Evolutionary conservation across 2,113 vertebrate species (phyloP), one percentile per base, ranked within the genome.

Genomic region (Nibea albiflora): DNA sequence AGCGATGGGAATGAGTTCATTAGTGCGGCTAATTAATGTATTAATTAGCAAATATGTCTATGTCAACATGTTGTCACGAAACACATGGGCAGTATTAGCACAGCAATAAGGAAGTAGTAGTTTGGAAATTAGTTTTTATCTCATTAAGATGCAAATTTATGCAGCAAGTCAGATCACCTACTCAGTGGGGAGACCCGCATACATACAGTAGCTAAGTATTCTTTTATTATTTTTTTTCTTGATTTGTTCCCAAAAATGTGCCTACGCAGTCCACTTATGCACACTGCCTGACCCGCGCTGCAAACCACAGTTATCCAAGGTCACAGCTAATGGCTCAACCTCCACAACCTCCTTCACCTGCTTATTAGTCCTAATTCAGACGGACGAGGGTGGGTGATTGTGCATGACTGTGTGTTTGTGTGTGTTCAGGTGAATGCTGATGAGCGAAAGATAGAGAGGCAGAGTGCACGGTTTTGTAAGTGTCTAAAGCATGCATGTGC

Each of bases 311-410:
- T 81, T 65, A 84, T 73, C 85, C 92, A 93, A 93, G 91, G 92
- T 90, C 90, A 83, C 73, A 5, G 78, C 79, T 85, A 93, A 91
- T 86, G 81, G 79, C 73, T 88, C 56, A 65, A 63, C 76, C 82
- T 87, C 85, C 73, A 78, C 89, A 82, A 87, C n/a, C n/a, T n/a
- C n/a, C n/a, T 87, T 84, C 90, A 90, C 81, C 86, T 85, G 88
- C 89, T 93, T 86, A 93, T 92, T 92, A 90, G 89, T 66, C 56
- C 77, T 91, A 85, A 91, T 90, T 90, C 87, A 86, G 81, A 90
- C 57, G 52, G 85, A 90, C 77, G 67, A 87, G 73, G 74, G 73
- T 8, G 80, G 53, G 76, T 44, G 42, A 66, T 19, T 73, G 81
- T 66, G 81, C 80, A 17, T n/a, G 53, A 54, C 56, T 73, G 63